Conservation (phyloP, 2,113 vertebrate species). For the Leuciscus idus region DNA sequence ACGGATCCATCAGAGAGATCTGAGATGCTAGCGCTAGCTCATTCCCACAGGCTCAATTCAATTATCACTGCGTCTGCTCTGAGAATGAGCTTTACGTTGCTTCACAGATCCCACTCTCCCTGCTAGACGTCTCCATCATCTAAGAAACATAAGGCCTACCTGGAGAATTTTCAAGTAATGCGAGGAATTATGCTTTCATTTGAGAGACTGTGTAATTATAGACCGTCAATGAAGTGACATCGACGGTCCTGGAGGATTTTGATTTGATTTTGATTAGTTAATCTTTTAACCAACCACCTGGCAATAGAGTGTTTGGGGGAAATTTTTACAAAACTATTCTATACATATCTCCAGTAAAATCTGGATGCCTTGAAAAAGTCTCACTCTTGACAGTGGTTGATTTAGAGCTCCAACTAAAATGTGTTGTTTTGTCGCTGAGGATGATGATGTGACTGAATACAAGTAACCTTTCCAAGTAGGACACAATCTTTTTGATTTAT, state of each 20-base stretch:
- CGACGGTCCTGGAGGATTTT: not conserved
- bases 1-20: constrained; percentile 59
- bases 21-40: constrained; percentile 44
- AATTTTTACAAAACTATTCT: not conserved
- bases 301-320: not conserved
- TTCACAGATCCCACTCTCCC: constrained; percentile 44
- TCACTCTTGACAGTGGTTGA: not conserved
- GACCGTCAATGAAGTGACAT: constrained; percentile 26
- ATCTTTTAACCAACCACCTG: not conserved
- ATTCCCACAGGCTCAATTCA: constrained; percentile 60
- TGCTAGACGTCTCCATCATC: constrained; percentile 49
- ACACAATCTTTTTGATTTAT: not conserved
- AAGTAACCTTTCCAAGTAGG: not conserved
- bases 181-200: constrained; percentile 36
- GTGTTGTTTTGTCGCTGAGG: not conserved
- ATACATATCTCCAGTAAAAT: not conserved
- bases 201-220: constrained; percentile 40
- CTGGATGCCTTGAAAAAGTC: not conserved
- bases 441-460: not conserved
- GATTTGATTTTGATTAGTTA: not conserved
- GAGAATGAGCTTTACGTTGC: constrained; percentile 52
- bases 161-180: constrained; percentile 35
- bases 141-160: constrained; percentile 45
- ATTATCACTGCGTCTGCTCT: constrained; percentile 54
- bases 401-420: not conserved